Base-by-base conservation (phyloP, 2,113 vertebrate genomes). In the Osmerus eperlanus region DNA sequence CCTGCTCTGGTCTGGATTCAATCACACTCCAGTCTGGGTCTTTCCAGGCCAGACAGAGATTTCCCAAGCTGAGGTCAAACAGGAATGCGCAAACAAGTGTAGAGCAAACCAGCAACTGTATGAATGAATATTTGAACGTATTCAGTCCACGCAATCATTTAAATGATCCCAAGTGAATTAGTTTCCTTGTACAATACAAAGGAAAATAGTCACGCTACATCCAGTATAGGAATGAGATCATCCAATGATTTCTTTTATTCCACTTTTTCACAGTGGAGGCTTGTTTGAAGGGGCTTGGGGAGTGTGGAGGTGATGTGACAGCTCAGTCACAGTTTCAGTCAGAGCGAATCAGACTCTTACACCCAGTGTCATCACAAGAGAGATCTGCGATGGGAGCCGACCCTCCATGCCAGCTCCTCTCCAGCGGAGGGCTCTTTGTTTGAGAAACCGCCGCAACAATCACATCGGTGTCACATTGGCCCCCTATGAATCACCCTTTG, bases 361-460 rank as follows among this genome's bases (percentile, higher is more conserved):
- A 68, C 52, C 6, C 52, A n/a, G 65, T 79, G 75, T 75, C 77
- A 75, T 75, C 72, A 79, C 67, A 28, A 58, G n/a, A 23, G 25
- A 56, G 61, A 65, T 12, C 18, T 19, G 79, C 15, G 25, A 12
- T 15, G 61, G 56, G 51, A 65, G 52, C 36, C 25, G 32, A 36
- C 7, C 29, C 7, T 36, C 7, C 70, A 72, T 67, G 63, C 13
- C 61, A 54, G 71, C 71, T 79, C 67, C 58, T 72, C 67, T 79
- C 55, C 65, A 79, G 71, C 71, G 72, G 70, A 73, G 70, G 63
- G 77, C 79, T 74, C 71, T 56, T 61, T 73, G 32, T 36, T 61
- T 64, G 32, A 76, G 60, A 72, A 9, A 56, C 28, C 36, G 54
- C 52, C 36, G 12, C 28, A 58, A 19, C 14, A 53, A 59, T 8